Conservation (phyloP, 2,888 invertebrate species). For the Nesidiocoris tenuis region DNA sequence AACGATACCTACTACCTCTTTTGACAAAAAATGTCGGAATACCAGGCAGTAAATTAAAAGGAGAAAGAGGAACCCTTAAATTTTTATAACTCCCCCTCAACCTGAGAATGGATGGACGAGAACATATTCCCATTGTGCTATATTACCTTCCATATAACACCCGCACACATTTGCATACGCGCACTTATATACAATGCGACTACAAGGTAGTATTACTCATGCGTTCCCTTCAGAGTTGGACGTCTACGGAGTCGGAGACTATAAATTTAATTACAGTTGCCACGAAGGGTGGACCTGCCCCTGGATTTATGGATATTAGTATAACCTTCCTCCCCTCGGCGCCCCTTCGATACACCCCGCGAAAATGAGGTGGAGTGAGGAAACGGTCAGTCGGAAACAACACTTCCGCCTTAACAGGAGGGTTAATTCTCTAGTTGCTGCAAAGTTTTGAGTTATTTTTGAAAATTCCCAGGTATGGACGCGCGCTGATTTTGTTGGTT, state of each 20-base stretch:
- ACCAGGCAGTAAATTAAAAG: background rate
- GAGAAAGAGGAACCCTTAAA: background rate
- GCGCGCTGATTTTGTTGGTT: no score
- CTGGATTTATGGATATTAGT: conserved; percentile 44
- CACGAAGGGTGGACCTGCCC: background rate
- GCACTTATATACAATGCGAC: background rate
- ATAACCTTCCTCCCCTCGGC: conserved; percentile 1
- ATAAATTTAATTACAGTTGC: conserved; percentile 41
- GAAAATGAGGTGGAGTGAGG: background rate
- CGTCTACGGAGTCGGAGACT: conserved; percentile 2
- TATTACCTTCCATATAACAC: background rate
- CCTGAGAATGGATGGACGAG: background rate
- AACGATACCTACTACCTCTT: no score
- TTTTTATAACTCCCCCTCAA: background rate
- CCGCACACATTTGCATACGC: background rate
- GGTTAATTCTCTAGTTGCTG: background rate
- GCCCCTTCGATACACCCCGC: background rate
- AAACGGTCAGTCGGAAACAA: conserved; percentile 42
- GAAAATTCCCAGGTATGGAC: no score
- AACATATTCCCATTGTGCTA: background rate
- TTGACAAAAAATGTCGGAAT: background rate
- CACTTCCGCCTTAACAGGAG: background rate
- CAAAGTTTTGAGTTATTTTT: no score
- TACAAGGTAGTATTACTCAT: conserved; percentile 22
- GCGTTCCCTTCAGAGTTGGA: conserved; percentile 3